Percentiles rank a stretch among this genome's conserved stretches.
Evolutionary conservation across 2,113 vertebrate species (phyloP).

Genomic region (Neolamprologus cancellatus): DNA sequence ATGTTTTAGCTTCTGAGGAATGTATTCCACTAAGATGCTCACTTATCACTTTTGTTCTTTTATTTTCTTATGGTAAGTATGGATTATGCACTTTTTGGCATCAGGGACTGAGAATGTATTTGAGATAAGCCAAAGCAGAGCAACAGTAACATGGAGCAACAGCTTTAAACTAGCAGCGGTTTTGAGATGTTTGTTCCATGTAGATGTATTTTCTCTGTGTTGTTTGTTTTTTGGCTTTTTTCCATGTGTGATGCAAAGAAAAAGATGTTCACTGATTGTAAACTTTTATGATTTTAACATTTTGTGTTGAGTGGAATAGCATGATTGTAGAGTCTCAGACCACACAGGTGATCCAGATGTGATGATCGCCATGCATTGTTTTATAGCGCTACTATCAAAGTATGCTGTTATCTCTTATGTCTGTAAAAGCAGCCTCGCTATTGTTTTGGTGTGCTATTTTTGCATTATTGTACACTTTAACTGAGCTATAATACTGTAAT

Average conservation of each 20-base stretch:
- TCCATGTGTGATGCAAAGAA: neutral
- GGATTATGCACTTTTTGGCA: neutral
- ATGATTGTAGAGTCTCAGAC: neutral
- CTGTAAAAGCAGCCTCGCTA: neutral
- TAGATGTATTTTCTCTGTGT: conserved; percentile 19
- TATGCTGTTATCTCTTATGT: neutral
- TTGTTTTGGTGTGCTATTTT: neutral
- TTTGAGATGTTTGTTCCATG: conserved; percentile 48
- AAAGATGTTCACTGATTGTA: neutral
- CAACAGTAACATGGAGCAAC: conserved; percentile 39
- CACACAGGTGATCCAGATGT: neutral
- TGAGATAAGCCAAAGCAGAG: conserved; percentile 31
- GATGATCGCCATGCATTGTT: neutral
- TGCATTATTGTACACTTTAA: neutral
- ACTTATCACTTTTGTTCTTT: conserved; percentile 13
- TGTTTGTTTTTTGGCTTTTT: neutral
- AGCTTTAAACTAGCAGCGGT: conserved; percentile 53
- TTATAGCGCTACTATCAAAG: neutral
- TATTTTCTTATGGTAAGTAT: conserved; percentile 54
- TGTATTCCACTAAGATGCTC: conserved; percentile 19
- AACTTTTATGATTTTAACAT: conserved; percentile 7
- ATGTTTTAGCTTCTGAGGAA: conserved; percentile 31
- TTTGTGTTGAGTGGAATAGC: neutral
- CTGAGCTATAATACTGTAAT: neutral
- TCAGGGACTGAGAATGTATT: neutral